A percentile compares a stretch with the other conserved stretches of the same genome.
phyloP scores from a whole-genome alignment of 2,888 invertebrate species.

The Temnothorax ravouxi region DNA sequence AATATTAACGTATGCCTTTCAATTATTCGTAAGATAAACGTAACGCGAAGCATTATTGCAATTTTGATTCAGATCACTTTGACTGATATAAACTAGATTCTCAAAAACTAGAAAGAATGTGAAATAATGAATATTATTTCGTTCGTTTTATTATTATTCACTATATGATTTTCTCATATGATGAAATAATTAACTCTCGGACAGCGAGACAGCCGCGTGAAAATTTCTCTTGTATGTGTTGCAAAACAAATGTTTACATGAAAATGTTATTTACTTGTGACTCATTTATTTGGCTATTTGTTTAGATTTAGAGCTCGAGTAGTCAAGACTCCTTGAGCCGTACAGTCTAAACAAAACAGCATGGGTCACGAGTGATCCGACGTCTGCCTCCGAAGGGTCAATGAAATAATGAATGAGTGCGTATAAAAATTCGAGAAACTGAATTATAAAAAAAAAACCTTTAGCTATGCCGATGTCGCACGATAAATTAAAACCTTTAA shows the following conservation, averaged over 20 bases:
- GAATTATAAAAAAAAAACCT: not conserved
- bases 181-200: not conserved
- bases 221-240: not conserved
- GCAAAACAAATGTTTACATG: no score
- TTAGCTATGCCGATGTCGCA: not conserved
- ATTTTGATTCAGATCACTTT: slow-evolving; percentile 21
- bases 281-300: no score
- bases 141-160: no score
- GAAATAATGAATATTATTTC: not conserved
- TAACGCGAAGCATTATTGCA: not conserved
- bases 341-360: no score
- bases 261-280: no score
- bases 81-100: not conserved
- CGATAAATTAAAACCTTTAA: not conserved
- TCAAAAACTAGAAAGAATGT: not conserved
- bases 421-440: slow-evolving; percentile 22
- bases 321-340: no score
- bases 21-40: slow-evolving; percentile 1
- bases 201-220: no score
- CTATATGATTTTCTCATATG: no score
- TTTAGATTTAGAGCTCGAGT: no score
- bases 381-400: no score
- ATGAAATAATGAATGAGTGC: not conserved
- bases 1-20: slow-evolving; percentile 31
- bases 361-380: no score